Evolutionary conservation across 23 tunicate species (phyloP).

Genomic region (Diplosoma virens): DNA sequence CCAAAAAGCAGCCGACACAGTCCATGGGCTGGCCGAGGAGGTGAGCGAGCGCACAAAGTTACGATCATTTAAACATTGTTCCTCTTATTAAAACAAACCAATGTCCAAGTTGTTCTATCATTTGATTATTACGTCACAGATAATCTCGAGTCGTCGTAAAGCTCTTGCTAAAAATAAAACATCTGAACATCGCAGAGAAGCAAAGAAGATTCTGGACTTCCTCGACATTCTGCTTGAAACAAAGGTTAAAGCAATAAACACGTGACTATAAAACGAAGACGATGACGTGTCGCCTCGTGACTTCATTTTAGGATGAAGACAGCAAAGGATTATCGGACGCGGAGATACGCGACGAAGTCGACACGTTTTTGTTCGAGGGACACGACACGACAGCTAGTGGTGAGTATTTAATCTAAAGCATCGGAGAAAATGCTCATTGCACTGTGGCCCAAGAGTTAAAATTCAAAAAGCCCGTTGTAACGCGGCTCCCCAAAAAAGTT

Average conservation of each 20-base stretch:
- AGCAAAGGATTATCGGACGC: slow-evolving; percentile 64
- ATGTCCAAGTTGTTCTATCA: no score
- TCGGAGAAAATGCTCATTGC: no score
- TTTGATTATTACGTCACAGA: no score
- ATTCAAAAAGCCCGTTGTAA: no score
- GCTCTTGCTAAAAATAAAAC: background rate
- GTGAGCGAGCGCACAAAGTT: slow-evolving; percentile 12
- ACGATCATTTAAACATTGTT: background rate
- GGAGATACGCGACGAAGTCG: slow-evolving; percentile 87
- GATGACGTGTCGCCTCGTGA: no score
- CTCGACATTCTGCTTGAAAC: slow-evolving; percentile 51
- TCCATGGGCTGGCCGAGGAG: slow-evolving; percentile 27
- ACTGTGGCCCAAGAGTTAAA: no score
- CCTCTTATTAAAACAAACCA: no score
- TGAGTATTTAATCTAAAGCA: no score
- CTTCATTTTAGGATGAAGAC: slow-evolving; percentile 75
- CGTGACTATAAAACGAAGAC: background rate
- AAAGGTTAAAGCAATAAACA: background rate
- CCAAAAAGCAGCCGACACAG: slow-evolving; percentile 12
- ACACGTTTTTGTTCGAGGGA: slow-evolving; percentile 87
- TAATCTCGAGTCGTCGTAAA: slow-evolving; percentile 5
- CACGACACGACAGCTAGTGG: slow-evolving; percentile 90
- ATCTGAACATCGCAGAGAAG: background rate
- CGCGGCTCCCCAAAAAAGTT: no score
- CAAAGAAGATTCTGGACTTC: slow-evolving; percentile 38